Evolutionary conservation across 2,113 vertebrate genomes (phyloP).

Genomic region (Phrynocephalus versicolor): DNA sequence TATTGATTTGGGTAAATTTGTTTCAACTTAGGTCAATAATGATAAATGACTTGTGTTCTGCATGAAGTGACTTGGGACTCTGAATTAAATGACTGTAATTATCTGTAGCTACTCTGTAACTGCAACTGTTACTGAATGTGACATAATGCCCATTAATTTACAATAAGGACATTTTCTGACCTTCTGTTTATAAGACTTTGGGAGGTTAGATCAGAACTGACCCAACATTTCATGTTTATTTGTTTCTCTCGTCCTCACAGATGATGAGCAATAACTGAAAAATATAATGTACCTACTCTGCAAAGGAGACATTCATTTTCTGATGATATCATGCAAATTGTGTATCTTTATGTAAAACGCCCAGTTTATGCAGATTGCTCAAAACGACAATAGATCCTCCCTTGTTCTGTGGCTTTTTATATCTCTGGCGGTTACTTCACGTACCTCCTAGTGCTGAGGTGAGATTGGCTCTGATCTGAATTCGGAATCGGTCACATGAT

Average conservation of each 20-base stretch:
- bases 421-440: too few relatives aligned
- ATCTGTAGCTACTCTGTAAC: slow-evolving; percentile 72
- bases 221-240: background rate
- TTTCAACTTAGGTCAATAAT: slow-evolving; percentile 74
- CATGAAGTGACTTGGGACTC: slow-evolving; percentile 69
- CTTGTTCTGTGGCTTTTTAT: too few relatives aligned
- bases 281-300: too few relatives aligned
- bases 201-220: slow-evolving; percentile 8
- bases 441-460: too few relatives aligned
- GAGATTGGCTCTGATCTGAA: too few relatives aligned
- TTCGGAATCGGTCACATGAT: too few relatives aligned
- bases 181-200: slow-evolving; percentile 48
- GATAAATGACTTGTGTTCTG: slow-evolving; percentile 71
- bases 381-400: too few relatives aligned
- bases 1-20: slow-evolving; percentile 75
- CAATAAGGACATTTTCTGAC: slow-evolving; percentile 40
- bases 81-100: slow-evolving; percentile 72
- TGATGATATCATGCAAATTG: too few relatives aligned
- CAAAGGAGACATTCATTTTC: too few relatives aligned
- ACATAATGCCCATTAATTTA: slow-evolving; percentile 53
- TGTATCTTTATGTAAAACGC: too few relatives aligned
- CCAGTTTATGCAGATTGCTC: too few relatives aligned
- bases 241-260: too few relatives aligned
- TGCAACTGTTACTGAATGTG: slow-evolving; percentile 62
- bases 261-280: background rate